phyloP scores from a whole-genome alignment of 2,888 invertebrate species.

The Drosophila borealis region DNA sequence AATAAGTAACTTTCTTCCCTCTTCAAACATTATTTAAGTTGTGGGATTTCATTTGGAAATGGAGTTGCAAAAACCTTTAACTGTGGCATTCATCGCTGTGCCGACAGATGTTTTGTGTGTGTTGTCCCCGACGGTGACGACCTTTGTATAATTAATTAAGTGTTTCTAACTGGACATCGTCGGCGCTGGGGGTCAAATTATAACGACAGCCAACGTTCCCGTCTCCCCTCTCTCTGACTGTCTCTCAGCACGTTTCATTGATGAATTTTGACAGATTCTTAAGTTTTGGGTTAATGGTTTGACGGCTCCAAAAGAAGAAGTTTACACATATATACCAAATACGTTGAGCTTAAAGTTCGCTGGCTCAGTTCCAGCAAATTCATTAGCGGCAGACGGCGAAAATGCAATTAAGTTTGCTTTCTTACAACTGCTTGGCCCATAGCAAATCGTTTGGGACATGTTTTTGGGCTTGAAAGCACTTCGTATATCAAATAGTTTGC shows the following conservation, averaged over 20 bases:
- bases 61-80: slow-evolving; percentile 3
- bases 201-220: slow-evolving; percentile 22
- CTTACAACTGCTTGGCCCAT: slow-evolving; percentile 32
- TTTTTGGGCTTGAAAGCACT: slow-evolving; percentile 3
- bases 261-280: slow-evolving; percentile 64
- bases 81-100: slow-evolving; percentile 3
- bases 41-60: not conserved
- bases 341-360: slow-evolving; percentile 1
- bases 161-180: slow-evolving; percentile 60
- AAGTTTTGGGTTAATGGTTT: slow-evolving; percentile 57
- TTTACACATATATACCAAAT: slow-evolving; percentile 3
- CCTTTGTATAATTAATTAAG: slow-evolving; percentile 56
- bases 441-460: slow-evolving; percentile 26
- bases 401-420: slow-evolving; percentile 55
- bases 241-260: slow-evolving; percentile 53
- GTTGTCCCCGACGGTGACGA: slow-evolving; percentile 24
- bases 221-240: not conserved
- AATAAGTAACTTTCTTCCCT: no score
- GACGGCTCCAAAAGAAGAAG: not conserved
- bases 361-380: slow-evolving; percentile 17
- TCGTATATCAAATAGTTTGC: slow-evolving; percentile 22
- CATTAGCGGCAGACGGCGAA: slow-evolving; percentile 52
- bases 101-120: slow-evolving; percentile 19
- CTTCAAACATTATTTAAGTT: not conserved
- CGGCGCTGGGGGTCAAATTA: slow-evolving; percentile 44